Conservation (phyloP, 2,888 invertebrate genomes). For the Lacanobia oleracea region DNA sequence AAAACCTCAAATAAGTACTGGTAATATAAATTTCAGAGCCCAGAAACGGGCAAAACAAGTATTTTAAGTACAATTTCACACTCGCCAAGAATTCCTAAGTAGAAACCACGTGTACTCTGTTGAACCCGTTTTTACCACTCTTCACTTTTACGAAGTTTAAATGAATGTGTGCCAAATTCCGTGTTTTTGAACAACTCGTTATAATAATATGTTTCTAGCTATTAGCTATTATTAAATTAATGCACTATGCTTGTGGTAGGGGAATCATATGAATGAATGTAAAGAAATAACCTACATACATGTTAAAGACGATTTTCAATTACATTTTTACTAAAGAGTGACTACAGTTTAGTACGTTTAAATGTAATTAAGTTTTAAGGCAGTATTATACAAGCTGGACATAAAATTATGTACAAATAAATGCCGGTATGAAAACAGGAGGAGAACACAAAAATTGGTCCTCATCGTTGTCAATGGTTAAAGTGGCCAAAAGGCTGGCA, state of each 20-base stretch:
- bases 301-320: neutral
- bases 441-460: neutral
- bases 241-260: slow-evolving; percentile 15
- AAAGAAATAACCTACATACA: slow-evolving; percentile 20
- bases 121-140: slow-evolving; percentile 41
- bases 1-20: neutral
- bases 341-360: neutral
- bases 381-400: no score
- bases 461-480: neutral
- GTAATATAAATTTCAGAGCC: neutral
- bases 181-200: slow-evolving; percentile 19
- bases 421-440: neutral
- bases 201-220: slow-evolving; percentile 12
- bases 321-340: neutral
- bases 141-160: slow-evolving; percentile 35
- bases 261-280: neutral
- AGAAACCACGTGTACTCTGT: slow-evolving; percentile 2
- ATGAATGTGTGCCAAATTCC: slow-evolving; percentile 31
- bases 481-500: neutral
- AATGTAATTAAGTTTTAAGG: no score
- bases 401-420: neutral
- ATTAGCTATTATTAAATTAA: slow-evolving; percentile 34
- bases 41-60: no score
- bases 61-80: neutral
- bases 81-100: neutral